Conservation (phyloP, 2,888 invertebrate species). For the Chouioia cunea region DNA sequence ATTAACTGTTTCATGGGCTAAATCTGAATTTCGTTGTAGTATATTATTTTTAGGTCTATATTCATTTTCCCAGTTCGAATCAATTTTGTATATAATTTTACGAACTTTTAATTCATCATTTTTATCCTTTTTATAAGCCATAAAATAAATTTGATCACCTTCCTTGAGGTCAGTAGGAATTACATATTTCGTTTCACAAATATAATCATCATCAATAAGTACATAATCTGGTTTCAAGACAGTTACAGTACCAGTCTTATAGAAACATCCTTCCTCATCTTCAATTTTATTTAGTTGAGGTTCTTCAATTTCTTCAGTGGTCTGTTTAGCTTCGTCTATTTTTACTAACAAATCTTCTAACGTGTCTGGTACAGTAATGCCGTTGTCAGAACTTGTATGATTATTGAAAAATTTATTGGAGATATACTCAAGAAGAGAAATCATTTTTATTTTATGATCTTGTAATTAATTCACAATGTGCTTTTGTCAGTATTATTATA, state of each 20-base stretch:
- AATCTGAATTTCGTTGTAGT: not conserved
- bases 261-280: conserved; percentile 53
- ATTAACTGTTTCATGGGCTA: not conserved
- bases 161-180: conserved; percentile 66
- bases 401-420: conserved; percentile 26
- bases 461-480: too few species aligned
- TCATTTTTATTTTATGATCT: conserved; percentile 67
- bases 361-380: not conserved
- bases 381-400: not conserved
- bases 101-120: conserved; percentile 71
- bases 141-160: conserved; percentile 73
- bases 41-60: not conserved
- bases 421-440: conserved; percentile 53
- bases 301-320: conserved; percentile 27
- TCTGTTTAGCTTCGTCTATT: conserved; percentile 34
- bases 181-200: conserved; percentile 69
- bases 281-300: conserved; percentile 26
- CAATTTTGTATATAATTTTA: conserved; percentile 72
- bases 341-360: conserved; percentile 22
- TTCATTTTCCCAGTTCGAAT: conserved; percentile 61
- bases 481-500: too few species aligned
- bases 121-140: conserved; percentile 69
- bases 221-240: conserved; percentile 69
- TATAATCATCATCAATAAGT: conserved; percentile 74
- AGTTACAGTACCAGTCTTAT: conserved; percentile 73